Evolutionary conservation across 2,888 invertebrate genomes (phyloP).

Genomic region (Hartigia nigra): DNA sequence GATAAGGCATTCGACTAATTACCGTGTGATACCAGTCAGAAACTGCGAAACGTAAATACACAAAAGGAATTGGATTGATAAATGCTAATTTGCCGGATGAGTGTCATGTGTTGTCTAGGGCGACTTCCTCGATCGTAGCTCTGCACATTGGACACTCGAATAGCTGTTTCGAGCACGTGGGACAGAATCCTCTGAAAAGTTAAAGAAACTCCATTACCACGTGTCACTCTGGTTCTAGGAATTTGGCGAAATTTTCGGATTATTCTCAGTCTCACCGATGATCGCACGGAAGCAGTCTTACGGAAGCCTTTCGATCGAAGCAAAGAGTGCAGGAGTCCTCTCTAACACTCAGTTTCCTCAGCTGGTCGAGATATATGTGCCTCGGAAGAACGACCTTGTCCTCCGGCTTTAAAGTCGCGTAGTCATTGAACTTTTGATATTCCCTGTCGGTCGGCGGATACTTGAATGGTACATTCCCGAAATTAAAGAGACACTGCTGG

Average conservation of each 20-base stretch:
- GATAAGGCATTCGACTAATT: constrained; percentile 33
- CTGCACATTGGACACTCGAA: constrained; percentile 91
- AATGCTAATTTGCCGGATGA: constrained; percentile 34
- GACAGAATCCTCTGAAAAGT: constrained; percentile 83
- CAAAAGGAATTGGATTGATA: constrained; percentile 34
- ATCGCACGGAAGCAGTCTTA: constrained; percentile 82
- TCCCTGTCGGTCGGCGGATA: constrained; percentile 76
- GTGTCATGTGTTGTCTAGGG: constrained; percentile 66
- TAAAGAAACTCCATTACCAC: constrained; percentile 25
- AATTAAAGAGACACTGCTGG: constrained; percentile 94
- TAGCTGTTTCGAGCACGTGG: constrained; percentile 80
- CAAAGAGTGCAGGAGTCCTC: constrained; percentile 91
- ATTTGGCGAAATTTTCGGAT: neutral
- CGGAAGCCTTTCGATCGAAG: constrained; percentile 82
- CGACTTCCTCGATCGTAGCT: constrained; percentile 70
- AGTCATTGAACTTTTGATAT: constrained; percentile 82
- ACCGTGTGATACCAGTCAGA: constrained; percentile 37
- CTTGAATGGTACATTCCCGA: constrained; percentile 83
- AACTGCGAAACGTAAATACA: constrained; percentile 33
- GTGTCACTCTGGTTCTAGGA: neutral
- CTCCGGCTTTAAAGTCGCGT: constrained; percentile 79
- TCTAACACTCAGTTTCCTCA: constrained; percentile 78
- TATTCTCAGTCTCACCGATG: constrained; percentile 75
- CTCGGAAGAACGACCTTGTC: constrained; percentile 87
- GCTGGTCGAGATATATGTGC: constrained; percentile 80